Conservation (phyloP, 2,888 invertebrate genomes). For the Notocelia uddmanniana region DNA sequence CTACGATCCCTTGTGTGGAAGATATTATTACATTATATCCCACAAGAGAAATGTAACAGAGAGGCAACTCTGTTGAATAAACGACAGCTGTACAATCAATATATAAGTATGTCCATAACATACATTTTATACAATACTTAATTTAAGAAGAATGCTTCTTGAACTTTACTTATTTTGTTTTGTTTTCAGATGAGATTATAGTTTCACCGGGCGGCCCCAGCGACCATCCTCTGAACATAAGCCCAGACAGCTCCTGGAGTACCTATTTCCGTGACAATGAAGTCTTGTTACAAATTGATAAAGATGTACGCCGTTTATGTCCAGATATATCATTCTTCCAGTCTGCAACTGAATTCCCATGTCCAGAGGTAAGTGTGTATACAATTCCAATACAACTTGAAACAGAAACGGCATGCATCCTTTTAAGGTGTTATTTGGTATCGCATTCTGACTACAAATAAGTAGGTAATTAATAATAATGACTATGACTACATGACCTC, state of each 20-base stretch:
- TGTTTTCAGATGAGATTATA: slow-evolving; percentile 92
- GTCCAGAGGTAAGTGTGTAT: slow-evolving; percentile 85
- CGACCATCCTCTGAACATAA: slow-evolving; percentile 97
- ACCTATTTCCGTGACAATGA: slow-evolving; percentile 99
- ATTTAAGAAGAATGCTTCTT: not conserved
- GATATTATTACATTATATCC: slow-evolving; percentile 94
- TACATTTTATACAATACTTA: not conserved
- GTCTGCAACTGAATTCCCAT: slow-evolving; percentile 95
- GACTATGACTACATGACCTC: no score
- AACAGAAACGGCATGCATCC: no score
- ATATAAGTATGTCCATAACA: slow-evolving; percentile 87
- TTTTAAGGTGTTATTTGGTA: no score
- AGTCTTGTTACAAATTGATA: slow-evolving; percentile 98
- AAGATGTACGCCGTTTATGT: slow-evolving; percentile 96
- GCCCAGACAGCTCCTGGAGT: slow-evolving; percentile 98
- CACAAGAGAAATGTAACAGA: slow-evolving; percentile 89
- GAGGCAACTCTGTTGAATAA: slow-evolving; percentile 89
- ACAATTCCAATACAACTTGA: no score
- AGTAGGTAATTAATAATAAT: no score
- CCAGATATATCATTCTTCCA: slow-evolving; percentile 99
- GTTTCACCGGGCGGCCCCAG: slow-evolving; percentile 91
- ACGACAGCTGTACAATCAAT: slow-evolving; percentile 92
- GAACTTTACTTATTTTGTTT: not conserved
- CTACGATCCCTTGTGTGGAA: slow-evolving; percentile 95
- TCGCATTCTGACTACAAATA: no score